Conservation (phyloP, 2,113 vertebrate genomes). For the Hippocampus zosterae region DNA sequence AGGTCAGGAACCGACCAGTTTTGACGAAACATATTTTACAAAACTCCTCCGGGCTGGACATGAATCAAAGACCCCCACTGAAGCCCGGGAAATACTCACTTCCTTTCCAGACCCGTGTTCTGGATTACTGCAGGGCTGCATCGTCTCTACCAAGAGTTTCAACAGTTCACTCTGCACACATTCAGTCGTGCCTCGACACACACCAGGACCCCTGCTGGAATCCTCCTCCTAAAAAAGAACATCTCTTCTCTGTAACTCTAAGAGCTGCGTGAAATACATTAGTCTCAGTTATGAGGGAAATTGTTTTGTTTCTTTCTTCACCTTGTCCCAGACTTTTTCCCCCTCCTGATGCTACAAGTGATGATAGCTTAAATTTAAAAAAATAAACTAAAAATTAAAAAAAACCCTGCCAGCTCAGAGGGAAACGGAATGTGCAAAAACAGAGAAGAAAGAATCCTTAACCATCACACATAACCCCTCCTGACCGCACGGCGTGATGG, state of each 20-base stretch:
- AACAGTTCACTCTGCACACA: slow-evolving; percentile 36
- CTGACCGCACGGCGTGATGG: slow-evolving; percentile 24
- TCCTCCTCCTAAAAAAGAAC: slow-evolving; percentile 18
- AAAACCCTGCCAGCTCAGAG: slow-evolving; percentile 22
- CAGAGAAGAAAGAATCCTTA: slow-evolving; percentile 7
- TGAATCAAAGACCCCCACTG: slow-evolving; percentile 43
- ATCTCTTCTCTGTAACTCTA: slow-evolving; percentile 39
- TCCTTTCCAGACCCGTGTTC: slow-evolving; percentile 58
- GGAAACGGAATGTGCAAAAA: neutral
- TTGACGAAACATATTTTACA: slow-evolving; percentile 32
- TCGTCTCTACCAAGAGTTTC: slow-evolving; percentile 52
- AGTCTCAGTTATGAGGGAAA: slow-evolving; percentile 65
- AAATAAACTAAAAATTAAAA: slow-evolving; percentile 14
- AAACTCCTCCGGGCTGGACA: slow-evolving; percentile 28
- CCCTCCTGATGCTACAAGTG: slow-evolving; percentile 14
- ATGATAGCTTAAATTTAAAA: slow-evolving; percentile 38
- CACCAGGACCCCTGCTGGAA: slow-evolving; percentile 34
- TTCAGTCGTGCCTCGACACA: slow-evolving; percentile 46
- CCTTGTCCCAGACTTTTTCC: slow-evolving; percentile 25
- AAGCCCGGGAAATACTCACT: slow-evolving; percentile 55
- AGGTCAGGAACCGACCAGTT: slow-evolving; percentile 17
- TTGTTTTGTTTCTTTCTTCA: slow-evolving; percentile 53
- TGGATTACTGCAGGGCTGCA: slow-evolving; percentile 61
- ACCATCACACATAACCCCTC: slow-evolving; percentile 20
- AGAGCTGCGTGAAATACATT: slow-evolving; percentile 67